A percentile compares a stretch with the other conserved stretches of the same genome.
phyloP scores from a whole-genome alignment of 2,113 vertebrate species.

The Dasypus novemcinctus region DNA sequence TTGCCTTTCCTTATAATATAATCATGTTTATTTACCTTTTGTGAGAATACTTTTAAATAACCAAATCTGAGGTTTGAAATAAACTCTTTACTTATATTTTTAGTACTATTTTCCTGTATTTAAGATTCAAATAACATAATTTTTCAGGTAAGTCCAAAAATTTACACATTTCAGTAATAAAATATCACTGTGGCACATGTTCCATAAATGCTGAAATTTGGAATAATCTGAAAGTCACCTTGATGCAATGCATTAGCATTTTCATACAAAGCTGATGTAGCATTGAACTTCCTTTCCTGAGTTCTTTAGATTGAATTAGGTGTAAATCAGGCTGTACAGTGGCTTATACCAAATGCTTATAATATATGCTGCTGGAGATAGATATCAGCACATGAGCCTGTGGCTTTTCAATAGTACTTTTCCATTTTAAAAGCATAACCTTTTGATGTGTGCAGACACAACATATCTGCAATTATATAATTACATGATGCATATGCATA shows the following conservation, averaged over 20 bases:
- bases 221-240: background rate
- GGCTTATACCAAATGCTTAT: background rate
- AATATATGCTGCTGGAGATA: background rate
- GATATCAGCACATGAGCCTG: background rate
- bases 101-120: background rate
- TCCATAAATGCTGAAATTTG: background rate
- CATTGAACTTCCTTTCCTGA: background rate
- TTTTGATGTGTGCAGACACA: slow-evolving; percentile 40
- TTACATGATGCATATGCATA: background rate
- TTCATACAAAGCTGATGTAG: background rate
- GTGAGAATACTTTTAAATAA: background rate
- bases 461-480: slow-evolving; percentile 29
- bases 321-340: background rate
- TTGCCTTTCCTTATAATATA: background rate
- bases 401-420: slow-evolving; percentile 30
- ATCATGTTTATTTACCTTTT: background rate
- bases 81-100: background rate
- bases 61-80: background rate
- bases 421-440: slow-evolving; percentile 33
- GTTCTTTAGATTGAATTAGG: background rate
- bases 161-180: background rate
- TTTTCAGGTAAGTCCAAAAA: background rate
- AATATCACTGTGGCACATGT: background rate
- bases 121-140: background rate
- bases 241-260: background rate